A percentile compares a stretch with the other conserved stretches of the same genome.
Evolutionary conservation across 2,888 invertebrate genomes (phyloP).

Genomic region (Andricus quercusramuli): DNA sequence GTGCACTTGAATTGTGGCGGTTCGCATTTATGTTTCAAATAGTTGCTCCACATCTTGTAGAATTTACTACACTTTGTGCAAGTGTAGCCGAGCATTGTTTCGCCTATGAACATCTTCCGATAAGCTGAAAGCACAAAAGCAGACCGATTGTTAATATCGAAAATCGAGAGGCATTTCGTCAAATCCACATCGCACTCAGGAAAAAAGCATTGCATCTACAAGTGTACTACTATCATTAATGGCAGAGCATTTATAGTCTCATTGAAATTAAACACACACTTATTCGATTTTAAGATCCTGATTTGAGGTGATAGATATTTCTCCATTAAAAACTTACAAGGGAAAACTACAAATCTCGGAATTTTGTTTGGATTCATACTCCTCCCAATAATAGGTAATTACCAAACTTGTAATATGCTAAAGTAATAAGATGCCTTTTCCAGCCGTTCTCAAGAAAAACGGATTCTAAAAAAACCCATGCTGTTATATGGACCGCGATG

Average conservation of each 20-base stretch:
- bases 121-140: constrained; percentile 74
- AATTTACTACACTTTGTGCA: constrained; percentile 78
- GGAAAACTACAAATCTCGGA: no score
- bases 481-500: no score
- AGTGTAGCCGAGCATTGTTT: constrained; percentile 77
- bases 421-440: no score
- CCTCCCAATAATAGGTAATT: no score
- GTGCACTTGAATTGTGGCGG: constrained; percentile 77
- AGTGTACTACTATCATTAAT: constrained; percentile 35
- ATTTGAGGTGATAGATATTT: neutral
- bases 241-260: constrained; percentile 29
- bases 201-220: constrained; percentile 38
- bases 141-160: constrained; percentile 23
- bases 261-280: neutral
- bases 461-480: no score
- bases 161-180: neutral
- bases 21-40: constrained; percentile 77
- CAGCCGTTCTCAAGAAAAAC: no score
- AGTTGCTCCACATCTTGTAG: constrained; percentile 79
- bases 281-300: neutral
- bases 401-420: no score
- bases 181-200: constrained; percentile 27
- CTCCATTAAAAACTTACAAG: neutral
- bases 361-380: no score
- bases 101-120: constrained; percentile 77